Evolutionary conservation across 1,140 invertebrate genomes (phyloP), one percentile per base, ranked within the genome.

Genomic region (Heliconius eleuchia): DNA sequence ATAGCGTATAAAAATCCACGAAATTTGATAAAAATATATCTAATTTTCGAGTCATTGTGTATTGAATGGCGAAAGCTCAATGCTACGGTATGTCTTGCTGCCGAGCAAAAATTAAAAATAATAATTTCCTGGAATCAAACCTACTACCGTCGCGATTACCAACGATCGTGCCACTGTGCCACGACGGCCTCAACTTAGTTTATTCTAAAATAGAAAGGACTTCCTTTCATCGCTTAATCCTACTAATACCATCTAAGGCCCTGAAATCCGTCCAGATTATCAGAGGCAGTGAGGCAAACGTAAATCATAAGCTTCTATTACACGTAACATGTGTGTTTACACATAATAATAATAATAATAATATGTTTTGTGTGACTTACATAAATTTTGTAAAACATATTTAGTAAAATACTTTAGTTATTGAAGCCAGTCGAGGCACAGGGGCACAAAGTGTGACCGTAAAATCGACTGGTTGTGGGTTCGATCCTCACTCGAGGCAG

Each of bases 211-310:
- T 11, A 66, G 4, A 66, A 66, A 27, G 23, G 23, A 30, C 11
- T 66, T 66, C 60, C 60, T 66, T 66, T 66, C 23, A 66, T 23
- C n/a, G 27, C 11, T 66, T 66, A 66, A 66, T 66, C n/a, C 60
- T 27, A 66, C 60, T 66, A 66, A 66, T 30, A 66, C 60, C 60
- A 27, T 66, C 27, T 66, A 66, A 66, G 60, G 60, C 60, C 30
- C 7, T 27, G 3, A 66, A 66, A 66, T 66, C 27, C 60, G n/a
- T 27, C 30, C 27, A 66, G 60, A 66, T 66, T 9, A 66, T 66
- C 60, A 27, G 60, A 11, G 55, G 55, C 60, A 27, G 23, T 66
- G 60, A 66, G 23, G 60, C 23, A 66, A 16, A 23, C 23, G 23
- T 30, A 66, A 66, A 30, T 27, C 60, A 27, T 66, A 66, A 66